phyloP scores from a whole-genome alignment of 2,797 vertebrate species.

The Echeneis naucrates region DNA sequence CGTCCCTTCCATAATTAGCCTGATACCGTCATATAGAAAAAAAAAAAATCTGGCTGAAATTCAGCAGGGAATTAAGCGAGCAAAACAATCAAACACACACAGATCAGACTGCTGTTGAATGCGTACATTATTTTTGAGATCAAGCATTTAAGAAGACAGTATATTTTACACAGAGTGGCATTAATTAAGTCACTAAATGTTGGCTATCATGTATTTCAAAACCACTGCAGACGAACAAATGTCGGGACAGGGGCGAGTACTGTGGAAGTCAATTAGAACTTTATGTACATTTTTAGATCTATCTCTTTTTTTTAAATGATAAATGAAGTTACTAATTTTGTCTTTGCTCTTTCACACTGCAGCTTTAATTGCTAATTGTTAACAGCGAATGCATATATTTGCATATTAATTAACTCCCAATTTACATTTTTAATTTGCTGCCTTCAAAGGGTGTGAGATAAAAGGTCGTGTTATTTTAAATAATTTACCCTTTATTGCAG shows the following conservation, averaged over 20 bases:
- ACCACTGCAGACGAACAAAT: conserved; percentile 62
- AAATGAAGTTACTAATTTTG: conserved; percentile 99
- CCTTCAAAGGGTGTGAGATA: conserved; percentile 99
- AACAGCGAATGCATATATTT: conserved; percentile 99
- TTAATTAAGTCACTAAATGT: conserved; percentile 72
- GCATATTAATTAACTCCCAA: conserved; percentile 99
- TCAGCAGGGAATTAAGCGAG: conserved; percentile 32
- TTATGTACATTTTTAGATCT: conserved; percentile 91
- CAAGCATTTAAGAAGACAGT: conserved; percentile 59
- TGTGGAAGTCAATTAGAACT: conserved; percentile 96
- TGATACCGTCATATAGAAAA: neutral
- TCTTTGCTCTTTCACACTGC: conserved; percentile 99
- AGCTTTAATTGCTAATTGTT: conserved; percentile 99
- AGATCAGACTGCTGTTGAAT: conserved; percentile 13
- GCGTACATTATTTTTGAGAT: conserved; percentile 66
- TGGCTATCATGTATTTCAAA: conserved; percentile 58
- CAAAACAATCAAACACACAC: conserved; percentile 15
- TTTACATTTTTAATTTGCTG: conserved; percentile 99
- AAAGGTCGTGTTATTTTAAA: conserved; percentile 99
- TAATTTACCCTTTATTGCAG: conserved; percentile 99
- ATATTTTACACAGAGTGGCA: conserved; percentile 69
- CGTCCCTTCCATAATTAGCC: neutral
- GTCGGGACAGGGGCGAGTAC: conserved; percentile 87
- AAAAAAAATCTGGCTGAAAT: conserved; percentile 21
- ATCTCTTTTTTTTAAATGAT: conserved; percentile 91